Conservation (phyloP, 2,113 vertebrate genomes). For the Elachura formosa region DNA sequence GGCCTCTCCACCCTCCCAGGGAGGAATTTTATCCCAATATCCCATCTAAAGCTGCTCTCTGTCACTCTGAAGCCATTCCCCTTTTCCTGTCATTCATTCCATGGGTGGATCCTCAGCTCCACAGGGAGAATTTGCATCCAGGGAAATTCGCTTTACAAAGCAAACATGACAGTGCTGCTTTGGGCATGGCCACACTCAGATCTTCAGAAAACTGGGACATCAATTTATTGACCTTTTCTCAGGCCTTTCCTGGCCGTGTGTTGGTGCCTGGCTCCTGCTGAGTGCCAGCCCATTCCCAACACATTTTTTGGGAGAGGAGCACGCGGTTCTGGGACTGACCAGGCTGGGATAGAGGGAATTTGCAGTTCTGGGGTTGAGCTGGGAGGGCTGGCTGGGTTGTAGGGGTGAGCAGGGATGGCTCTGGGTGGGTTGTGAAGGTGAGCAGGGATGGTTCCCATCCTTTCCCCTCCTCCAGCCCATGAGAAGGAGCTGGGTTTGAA, state of each 20-base stretch:
- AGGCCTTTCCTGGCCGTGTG: neutral
- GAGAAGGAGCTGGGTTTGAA: conserved; percentile 1
- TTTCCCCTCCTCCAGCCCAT: neutral
- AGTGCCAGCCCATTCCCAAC: neutral
- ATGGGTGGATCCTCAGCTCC: accelerated
- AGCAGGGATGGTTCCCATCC: neutral
- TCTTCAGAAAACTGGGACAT: neutral
- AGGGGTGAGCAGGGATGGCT: neutral
- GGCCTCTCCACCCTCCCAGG: neutral
- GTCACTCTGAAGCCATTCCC: neutral
- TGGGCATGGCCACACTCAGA: accelerated
- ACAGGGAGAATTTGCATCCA: neutral
- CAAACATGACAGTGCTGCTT: neutral
- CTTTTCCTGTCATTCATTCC: neutral
- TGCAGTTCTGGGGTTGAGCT: neutral
- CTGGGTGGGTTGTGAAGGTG: neutral
- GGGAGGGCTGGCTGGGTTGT: neutral
- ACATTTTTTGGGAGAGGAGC: neutral
- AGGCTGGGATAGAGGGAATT: neutral
- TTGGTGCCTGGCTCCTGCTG: neutral
- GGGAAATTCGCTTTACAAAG: neutral
- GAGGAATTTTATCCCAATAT: neutral
- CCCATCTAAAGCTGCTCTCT: neutral
- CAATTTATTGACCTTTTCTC: too few species aligned
- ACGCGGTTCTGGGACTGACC: neutral